Evolutionary conservation across 2,888 invertebrate genomes (phyloP).

Genomic region (Leptinotarsa haldemani): DNA sequence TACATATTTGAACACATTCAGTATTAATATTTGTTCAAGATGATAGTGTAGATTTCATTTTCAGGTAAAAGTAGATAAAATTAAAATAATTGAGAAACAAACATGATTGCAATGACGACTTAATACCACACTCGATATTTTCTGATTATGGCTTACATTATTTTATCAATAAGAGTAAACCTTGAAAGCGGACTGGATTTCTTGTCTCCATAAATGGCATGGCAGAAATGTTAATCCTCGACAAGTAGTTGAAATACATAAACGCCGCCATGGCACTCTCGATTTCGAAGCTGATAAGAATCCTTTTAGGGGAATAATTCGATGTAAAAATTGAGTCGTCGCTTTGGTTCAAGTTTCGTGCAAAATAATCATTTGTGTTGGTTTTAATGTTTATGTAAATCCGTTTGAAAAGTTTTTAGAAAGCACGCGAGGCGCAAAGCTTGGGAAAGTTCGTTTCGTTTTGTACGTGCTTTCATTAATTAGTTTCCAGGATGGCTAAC

Average conservation of each 20-base stretch:
- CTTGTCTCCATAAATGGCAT: slow-evolving; percentile 20
- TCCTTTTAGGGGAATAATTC: slow-evolving; percentile 41
- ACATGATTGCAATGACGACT: background rate
- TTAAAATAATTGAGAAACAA: no score
- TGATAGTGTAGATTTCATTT: no score
- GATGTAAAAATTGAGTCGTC: slow-evolving; percentile 44
- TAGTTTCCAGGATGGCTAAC: background rate
- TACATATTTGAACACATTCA: no score
- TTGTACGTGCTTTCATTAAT: background rate
- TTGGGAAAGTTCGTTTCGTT: slow-evolving; percentile 10
- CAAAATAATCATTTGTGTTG: slow-evolving; percentile 44
- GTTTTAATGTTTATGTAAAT: slow-evolving; percentile 44
- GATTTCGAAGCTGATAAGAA: slow-evolving; percentile 40
- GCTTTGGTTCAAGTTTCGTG: slow-evolving; percentile 38
- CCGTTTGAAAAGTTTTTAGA: slow-evolving; percentile 30
- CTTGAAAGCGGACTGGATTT: background rate
- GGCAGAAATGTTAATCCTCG: slow-evolving; percentile 32
- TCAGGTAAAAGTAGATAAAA: no score
- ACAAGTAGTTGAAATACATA: slow-evolving; percentile 27
- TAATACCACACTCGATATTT: background rate
- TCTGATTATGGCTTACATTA: background rate
- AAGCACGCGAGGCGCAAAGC: slow-evolving; percentile 31
- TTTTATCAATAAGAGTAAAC: slow-evolving; percentile 8
- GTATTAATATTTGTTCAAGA: no score
- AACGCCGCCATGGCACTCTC: slow-evolving; percentile 31